phyloP scores from a whole-genome alignment of 2,113 vertebrate genomes.

The Callipepla californica region DNA sequence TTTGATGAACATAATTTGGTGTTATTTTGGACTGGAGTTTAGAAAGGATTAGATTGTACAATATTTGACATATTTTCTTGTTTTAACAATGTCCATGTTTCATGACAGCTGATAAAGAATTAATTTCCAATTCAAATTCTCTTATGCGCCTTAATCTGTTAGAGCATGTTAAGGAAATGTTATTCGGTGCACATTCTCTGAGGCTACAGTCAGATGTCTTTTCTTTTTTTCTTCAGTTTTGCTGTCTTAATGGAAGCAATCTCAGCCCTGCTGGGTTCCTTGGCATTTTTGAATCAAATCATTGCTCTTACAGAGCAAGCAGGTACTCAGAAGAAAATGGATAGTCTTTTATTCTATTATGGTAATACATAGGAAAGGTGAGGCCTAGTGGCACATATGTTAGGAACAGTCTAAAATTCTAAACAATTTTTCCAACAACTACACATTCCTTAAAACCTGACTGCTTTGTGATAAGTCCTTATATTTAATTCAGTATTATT shows the following conservation, averaged over 20 bases:
- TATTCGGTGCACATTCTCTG: slow-evolving; percentile 64
- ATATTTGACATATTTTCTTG: slow-evolving; percentile 35
- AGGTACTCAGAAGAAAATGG: slow-evolving; percentile 62
- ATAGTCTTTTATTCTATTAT: slow-evolving; percentile 46
- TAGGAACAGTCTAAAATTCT: not conserved
- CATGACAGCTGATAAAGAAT: slow-evolving; percentile 72
- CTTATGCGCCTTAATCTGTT: slow-evolving; percentile 59
- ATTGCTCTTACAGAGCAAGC: slow-evolving; percentile 50
- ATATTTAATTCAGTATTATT: not conserved
- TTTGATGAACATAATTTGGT: not conserved
- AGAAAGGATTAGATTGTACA: slow-evolving; percentile 29
- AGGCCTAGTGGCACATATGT: not conserved
- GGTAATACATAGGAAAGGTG: slow-evolving; percentile 15
- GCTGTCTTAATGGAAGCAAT: slow-evolving; percentile 60
- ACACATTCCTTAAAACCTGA: not conserved
- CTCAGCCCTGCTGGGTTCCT: slow-evolving; percentile 47
- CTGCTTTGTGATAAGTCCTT: not conserved
- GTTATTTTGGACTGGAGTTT: slow-evolving; percentile 19
- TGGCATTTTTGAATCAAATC: slow-evolving; percentile 67
- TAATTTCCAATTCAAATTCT: slow-evolving; percentile 66
- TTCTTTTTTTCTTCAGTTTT: slow-evolving; percentile 28
- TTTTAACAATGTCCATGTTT: slow-evolving; percentile 64
- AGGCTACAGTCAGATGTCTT: slow-evolving; percentile 62
- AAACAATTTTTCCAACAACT: not conserved
- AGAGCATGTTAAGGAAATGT: slow-evolving; percentile 67